Percentiles rank a stretch among this genome's conserved stretches.
Conservation (phyloP, 2,113 vertebrate genomes). For the Illadopsis cleaveri region DNA sequence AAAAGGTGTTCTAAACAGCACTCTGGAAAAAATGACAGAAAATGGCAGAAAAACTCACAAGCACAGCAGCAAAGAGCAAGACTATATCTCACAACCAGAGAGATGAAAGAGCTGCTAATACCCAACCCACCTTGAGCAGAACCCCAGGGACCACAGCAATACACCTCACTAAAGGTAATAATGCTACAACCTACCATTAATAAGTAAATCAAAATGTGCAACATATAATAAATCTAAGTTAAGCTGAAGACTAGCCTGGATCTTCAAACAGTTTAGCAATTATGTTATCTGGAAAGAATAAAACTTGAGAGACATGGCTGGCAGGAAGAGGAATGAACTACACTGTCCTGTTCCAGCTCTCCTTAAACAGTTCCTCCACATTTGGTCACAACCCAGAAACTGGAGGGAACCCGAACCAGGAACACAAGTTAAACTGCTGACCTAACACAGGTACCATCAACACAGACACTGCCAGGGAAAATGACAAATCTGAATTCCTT, state of each 20-base stretch:
- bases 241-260: neutral
- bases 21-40: neutral
- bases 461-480: neutral
- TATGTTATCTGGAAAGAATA: neutral
- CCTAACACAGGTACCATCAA: neutral
- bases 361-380: neutral
- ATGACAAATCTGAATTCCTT: neutral
- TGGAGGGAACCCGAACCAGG: neutral
- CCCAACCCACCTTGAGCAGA: neutral
- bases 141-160: neutral
- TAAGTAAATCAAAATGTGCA: neutral
- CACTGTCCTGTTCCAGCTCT: neutral
- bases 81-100: neutral
- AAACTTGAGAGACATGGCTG: neutral
- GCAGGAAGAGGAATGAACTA: neutral
- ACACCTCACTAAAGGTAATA: neutral
- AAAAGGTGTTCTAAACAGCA: neutral
- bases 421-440: neutral
- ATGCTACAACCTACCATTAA: neutral
- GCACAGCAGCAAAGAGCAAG: neutral
- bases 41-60: neutral
- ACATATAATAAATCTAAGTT: neutral
- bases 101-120: neutral
- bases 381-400: neutral
- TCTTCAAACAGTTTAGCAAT: neutral